Conservation (phyloP, 2,113 vertebrate genomes). For the Oncorhynchus keta region DNA sequence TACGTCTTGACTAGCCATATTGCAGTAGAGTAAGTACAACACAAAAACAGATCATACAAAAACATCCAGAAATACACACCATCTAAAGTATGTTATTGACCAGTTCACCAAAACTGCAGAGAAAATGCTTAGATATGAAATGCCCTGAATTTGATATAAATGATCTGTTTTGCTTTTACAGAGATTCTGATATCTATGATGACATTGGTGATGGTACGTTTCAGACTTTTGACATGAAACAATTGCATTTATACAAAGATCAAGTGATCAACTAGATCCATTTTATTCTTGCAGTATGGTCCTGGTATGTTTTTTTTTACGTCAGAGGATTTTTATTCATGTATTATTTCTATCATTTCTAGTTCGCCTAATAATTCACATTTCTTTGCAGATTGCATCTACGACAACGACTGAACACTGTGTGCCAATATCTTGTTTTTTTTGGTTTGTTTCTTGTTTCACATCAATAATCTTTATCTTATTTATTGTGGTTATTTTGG, state of each 20-base stretch:
- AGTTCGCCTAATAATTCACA: neutral
- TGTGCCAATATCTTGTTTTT: neutral
- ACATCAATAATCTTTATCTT: slow-evolving; percentile 31
- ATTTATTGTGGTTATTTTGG: slow-evolving; percentile 55
- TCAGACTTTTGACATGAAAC: neutral
- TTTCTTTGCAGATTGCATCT: slow-evolving; percentile 72
- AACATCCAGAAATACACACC: neutral
- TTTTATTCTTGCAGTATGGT: neutral
- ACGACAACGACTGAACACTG: slow-evolving; percentile 73
- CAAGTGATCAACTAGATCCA: neutral
- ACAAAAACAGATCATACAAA: neutral
- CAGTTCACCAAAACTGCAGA: neutral
- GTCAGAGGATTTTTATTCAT: no score
- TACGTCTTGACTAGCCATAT: slow-evolving; percentile 80
- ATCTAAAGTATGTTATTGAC: neutral
- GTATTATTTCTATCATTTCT: no score
- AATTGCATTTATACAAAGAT: neutral
- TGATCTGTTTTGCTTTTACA: slow-evolving; percentile 61
- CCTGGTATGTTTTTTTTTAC: no score
- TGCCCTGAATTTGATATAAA: neutral
- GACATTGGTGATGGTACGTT: slow-evolving; percentile 89
- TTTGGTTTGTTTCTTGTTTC: slow-evolving; percentile 9
- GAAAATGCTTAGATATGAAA: slow-evolving; percentile 1
- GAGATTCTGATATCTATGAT: slow-evolving; percentile 92
- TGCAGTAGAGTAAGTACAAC: slow-evolving; percentile 80